These are phyloP conservation scores for Perca schrenkii DNA, from an alignment of 2,113 vertebrate species.

Conservation along the genomic window DNA sequence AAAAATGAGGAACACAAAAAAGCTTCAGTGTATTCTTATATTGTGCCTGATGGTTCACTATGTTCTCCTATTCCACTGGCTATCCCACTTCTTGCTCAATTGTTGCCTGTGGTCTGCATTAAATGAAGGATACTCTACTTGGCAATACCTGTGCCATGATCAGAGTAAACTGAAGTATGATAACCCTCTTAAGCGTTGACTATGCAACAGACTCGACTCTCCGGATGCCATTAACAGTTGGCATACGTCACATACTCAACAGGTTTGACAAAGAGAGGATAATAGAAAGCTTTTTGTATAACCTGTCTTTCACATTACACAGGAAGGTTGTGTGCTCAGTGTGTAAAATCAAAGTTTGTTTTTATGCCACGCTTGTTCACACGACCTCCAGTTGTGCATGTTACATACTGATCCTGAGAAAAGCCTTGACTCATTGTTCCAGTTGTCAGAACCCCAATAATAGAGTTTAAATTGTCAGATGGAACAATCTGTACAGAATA, in stretches of 20 bases:
- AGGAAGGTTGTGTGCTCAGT: background rate
- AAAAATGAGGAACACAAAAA: background rate
- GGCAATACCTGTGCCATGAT: background rate
- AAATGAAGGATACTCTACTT: background rate
- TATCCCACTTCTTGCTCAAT: background rate
- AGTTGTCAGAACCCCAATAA: background rate
- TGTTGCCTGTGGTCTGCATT: background rate
- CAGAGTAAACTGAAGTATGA: constrained; percentile 10
- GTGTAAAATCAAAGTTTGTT: background rate
- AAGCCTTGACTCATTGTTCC: constrained; percentile 10
- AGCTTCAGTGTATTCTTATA: background rate
- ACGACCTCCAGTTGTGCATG: background rate
- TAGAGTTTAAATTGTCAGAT: background rate
- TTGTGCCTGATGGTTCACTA: background rate
- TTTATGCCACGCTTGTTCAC: background rate
- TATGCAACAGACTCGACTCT: background rate
- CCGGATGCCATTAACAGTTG: constrained; percentile 32
- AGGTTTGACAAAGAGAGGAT: background rate
- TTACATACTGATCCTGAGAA: background rate
- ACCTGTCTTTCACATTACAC: background rate
- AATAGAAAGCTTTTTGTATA: constrained; percentile 13
- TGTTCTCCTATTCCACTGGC: background rate
- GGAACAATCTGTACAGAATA: background rate
- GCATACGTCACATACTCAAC: constrained; percentile 14
- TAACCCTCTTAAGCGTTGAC: constrained; percentile 30